A percentile compares a stretch with the other conserved stretches of the same genome.
phyloP scores from a whole-genome alignment of 2,888 invertebrate species.

The Drosophila basisetae region DNA sequence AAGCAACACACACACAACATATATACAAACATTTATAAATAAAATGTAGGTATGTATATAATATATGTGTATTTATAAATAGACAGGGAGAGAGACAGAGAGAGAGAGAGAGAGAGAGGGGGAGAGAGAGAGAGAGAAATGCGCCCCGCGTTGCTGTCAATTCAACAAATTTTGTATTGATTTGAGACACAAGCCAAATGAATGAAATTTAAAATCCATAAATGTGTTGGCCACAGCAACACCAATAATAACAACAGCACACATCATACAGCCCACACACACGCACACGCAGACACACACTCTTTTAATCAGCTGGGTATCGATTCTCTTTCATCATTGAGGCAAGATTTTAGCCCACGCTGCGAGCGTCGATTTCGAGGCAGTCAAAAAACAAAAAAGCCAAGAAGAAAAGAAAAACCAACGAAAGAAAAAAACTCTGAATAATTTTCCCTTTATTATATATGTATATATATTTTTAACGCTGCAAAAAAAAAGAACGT shows the following conservation, averaged over 20 bases:
- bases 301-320: conserved; percentile 40
- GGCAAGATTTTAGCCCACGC: conserved; percentile 60
- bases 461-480: conserved; percentile 13
- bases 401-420: conserved; percentile 9
- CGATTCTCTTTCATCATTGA: conserved; percentile 56
- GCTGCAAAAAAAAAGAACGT: conserved; percentile 32
- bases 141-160: conserved; percentile 67
- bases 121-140: conserved; percentile 14
- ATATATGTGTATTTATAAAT: neutral
- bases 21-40: neutral
- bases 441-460: conserved; percentile 35
- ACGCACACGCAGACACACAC: conserved; percentile 14
- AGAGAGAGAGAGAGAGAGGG: conserved; percentile 1
- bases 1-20: conserved; percentile 2
- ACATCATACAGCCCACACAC: conserved; percentile 40
- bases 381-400: conserved; percentile 11
- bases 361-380: conserved; percentile 50
- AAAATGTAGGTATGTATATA: neutral
- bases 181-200: conserved; percentile 76
- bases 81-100: neutral
- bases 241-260: conserved; percentile 21
- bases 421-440: conserved; percentile 19
- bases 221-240: conserved; percentile 56
- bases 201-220: conserved; percentile 50
- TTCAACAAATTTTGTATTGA: conserved; percentile 67